Evolutionary conservation across 1,140 invertebrate genomes (phyloP).

Genomic region (Mizuhopecten yessoensis): DNA sequence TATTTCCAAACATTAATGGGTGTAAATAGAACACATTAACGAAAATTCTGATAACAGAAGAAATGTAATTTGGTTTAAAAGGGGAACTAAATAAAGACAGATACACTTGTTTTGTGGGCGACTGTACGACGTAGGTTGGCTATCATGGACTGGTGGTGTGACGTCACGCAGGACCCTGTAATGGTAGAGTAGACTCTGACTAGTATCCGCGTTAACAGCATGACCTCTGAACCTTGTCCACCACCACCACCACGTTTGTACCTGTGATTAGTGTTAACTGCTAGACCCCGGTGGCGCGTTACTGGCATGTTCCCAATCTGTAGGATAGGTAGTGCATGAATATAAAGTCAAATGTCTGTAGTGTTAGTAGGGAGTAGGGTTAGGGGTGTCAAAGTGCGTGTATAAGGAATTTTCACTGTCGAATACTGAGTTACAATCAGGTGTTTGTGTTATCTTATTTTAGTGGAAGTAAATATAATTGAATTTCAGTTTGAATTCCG

Average conservation of each 20-base stretch:
- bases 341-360: not conserved
- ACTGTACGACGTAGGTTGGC: not conserved
- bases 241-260: constrained; percentile 23
- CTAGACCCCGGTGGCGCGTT: not conserved
- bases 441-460: too few relatives aligned
- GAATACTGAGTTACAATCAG: not conserved
- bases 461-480: too few relatives aligned
- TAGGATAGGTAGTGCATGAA: not conserved
- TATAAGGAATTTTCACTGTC: not conserved
- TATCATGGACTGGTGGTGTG: constrained; percentile 24
- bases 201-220: constrained; percentile 18
- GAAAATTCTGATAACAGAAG: too few relatives aligned
- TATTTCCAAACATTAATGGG: too few relatives aligned
- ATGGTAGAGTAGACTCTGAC: constrained; percentile 32
- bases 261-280: not conserved
- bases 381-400: too few relatives aligned
- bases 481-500: not conserved
- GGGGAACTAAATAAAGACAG: not conserved
- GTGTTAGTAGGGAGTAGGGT: not conserved
- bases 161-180: constrained; percentile 1
- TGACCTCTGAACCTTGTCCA: constrained; percentile 19
- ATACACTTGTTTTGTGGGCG: not conserved
- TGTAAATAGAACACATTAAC: too few relatives aligned
- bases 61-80: not conserved
- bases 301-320: constrained; percentile 21